Conservation (phyloP, 2,888 invertebrate species). For the Xanthostigma xanthostigma region DNA sequence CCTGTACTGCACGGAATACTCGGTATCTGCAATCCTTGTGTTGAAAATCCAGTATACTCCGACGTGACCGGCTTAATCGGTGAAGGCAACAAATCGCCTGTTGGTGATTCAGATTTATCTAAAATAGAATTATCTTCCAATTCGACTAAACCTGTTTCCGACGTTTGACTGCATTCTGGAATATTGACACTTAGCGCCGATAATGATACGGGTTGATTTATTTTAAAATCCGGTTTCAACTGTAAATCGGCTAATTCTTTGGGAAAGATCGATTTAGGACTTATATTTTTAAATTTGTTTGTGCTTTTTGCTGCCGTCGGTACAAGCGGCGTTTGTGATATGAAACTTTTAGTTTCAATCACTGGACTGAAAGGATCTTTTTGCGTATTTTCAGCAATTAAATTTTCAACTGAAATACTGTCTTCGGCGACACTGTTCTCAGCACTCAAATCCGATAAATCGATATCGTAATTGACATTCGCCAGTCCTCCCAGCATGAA, state of each 20-base stretch:
- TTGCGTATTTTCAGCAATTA: slow-evolving; percentile 17
- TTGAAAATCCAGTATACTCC: slow-evolving; percentile 44
- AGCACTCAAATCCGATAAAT: slow-evolving; percentile 56
- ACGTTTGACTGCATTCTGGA: too few species aligned
- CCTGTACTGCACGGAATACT: slow-evolving; percentile 50
- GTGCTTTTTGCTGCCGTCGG: slow-evolving; percentile 11
- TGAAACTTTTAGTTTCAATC: slow-evolving; percentile 20
- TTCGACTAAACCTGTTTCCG: too few species aligned
- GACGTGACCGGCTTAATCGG: slow-evolving; percentile 17
- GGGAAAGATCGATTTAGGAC: too few species aligned
- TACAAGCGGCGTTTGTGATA: slow-evolving; percentile 23
- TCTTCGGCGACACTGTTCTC: slow-evolving; percentile 54
- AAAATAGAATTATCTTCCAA: neutral
- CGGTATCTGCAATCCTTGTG: slow-evolving; percentile 43
- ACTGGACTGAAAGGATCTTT: slow-evolving; percentile 42
- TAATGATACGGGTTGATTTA: too few species aligned
- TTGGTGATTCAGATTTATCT: neutral
- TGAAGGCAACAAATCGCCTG: slow-evolving; percentile 6
- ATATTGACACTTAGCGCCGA: too few species aligned
- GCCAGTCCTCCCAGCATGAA: slow-evolving; percentile 41
- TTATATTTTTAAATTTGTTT: too few species aligned
- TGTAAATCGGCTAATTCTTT: too few species aligned
- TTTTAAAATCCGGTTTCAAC: too few species aligned
- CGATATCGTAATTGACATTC: slow-evolving; percentile 62
- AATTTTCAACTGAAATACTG: slow-evolving; percentile 23